Percentiles rank a stretch among this genome's conserved stretches.
These are phyloP conservation scores for Hippoglossus stenolepis DNA, from an alignment of 2,113 vertebrate species.

Conservation along the genomic window DNA sequence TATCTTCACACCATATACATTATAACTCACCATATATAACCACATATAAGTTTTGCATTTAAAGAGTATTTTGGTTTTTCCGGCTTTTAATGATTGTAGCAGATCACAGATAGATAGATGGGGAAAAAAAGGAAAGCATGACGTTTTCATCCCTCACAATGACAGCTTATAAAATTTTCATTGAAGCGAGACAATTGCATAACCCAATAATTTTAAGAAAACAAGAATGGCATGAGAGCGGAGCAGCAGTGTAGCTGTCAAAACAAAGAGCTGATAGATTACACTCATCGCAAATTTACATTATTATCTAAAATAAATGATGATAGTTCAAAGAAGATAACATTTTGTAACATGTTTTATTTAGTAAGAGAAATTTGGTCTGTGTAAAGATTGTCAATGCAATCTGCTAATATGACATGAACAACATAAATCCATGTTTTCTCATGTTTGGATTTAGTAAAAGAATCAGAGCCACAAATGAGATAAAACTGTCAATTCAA, in stretches of 20 bases:
- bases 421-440: conserved; percentile 1
- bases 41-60: background rate
- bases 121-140: background rate
- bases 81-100: background rate
- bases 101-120: background rate
- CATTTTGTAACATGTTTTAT: conserved; percentile 32
- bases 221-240: conserved; percentile 50
- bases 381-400: background rate
- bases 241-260: conserved; percentile 53
- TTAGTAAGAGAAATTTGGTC: conserved; percentile 13
- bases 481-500: background rate
- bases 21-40: too few relatives aligned
- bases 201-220: conserved; percentile 57
- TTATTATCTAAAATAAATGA: conserved; percentile 46
- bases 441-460: conserved; percentile 8
- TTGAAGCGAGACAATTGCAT: conserved; percentile 57
- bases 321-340: conserved; percentile 16
- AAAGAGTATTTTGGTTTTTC: background rate
- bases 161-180: conserved; percentile 39
- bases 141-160: conserved; percentile 44
- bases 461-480: conserved; percentile 10
- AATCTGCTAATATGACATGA: conserved; percentile 1
- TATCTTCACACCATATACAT: too few relatives aligned
- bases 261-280: conserved; percentile 61
- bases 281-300: conserved; percentile 37